Base-by-base conservation (phyloP, 2,113 vertebrate genomes). In the Murina feae region DNA sequence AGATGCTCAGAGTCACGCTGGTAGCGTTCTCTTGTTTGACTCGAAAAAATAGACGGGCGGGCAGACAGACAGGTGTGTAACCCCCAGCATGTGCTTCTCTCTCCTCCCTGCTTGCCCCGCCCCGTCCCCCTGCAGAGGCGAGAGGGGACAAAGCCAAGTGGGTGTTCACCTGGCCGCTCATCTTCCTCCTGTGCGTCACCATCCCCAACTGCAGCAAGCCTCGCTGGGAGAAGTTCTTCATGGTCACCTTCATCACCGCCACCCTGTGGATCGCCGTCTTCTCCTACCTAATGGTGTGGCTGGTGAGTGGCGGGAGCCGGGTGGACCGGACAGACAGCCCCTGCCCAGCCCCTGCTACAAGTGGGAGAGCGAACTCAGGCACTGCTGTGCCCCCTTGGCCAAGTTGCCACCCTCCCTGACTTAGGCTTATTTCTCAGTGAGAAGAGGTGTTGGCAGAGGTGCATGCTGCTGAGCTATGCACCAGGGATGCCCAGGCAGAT, bases 201-300 rank as follows among this genome's bases (percentile, higher is more conserved):
- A 96, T 99, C 96, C 99, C 99, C 55, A 99, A 99, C 98, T 99
- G 99, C 98, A 99, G 98, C 96, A 99, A 99, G 96, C 99, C 99
- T 66, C 99, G 99, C 93, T 99, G 99, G 99, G 99, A 99, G 98
- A 99, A 95, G 47, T 99, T 71, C 97, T 99, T 99, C 98, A 99
- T 99, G 99, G 1, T 99, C 37, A 99, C 99, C 12, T 99, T 99
- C 68, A 1, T 99, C 86, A 98, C 99, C 0, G 99, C 99, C 80
- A 99, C 99, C 0, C 55, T 99, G 87, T 99, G 99, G 99, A 99
- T 99, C 17, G 99, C 99, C 0, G 86, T 99, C 97, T 99, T 99
- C 97, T 99, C 99, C 95, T 99, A 99, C 97, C 92, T 99, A n/a
- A 99, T 99, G 99, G 99, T 99, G 97, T 99, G 99, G 99, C 99